phyloP scores from a whole-genome alignment of 2,113 vertebrate genomes.

The Apeltes quadracus region DNA sequence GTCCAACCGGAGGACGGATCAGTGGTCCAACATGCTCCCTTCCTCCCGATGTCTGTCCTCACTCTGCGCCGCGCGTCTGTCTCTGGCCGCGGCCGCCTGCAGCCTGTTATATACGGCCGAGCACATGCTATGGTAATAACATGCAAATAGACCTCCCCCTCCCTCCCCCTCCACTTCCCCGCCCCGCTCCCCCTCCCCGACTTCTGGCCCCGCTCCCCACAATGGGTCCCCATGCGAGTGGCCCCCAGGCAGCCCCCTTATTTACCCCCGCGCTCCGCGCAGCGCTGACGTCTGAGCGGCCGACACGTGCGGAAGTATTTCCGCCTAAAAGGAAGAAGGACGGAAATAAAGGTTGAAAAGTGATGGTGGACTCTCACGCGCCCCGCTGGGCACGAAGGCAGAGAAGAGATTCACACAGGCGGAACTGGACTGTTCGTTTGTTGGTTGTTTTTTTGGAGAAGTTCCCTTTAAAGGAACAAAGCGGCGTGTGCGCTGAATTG shows the following conservation, averaged over 20 bases:
- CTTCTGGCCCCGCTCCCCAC: conserved; percentile 91
- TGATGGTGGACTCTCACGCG: too few relatives aligned
- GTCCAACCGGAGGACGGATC: conserved; percentile 63
- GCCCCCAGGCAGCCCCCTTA: conserved; percentile 15
- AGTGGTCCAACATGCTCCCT: conserved; percentile 74
- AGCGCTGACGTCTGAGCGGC: conserved; percentile 10
- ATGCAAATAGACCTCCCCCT: conserved; percentile 87
- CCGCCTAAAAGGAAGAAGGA: neutral
- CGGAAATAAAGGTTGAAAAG: too few relatives aligned
- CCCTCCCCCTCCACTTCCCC: conserved; percentile 1
- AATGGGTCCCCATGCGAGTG: conserved; percentile 84
- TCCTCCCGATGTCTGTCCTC: conserved; percentile 74
- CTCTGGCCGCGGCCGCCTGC: conserved; percentile 83
- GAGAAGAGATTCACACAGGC: too few relatives aligned
- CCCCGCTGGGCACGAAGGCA: too few relatives aligned
- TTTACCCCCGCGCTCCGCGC: conserved; percentile 69
- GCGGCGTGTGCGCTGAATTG: conserved; percentile 1
- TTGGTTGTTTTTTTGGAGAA: too few relatives aligned
- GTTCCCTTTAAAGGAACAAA: too few relatives aligned
- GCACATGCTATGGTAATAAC: conserved; percentile 95
- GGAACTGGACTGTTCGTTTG: too few relatives aligned
- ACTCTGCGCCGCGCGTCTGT: conserved; percentile 80
- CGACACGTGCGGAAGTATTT: conserved; percentile 85
- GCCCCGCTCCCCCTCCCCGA: conserved; percentile 86
- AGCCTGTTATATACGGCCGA: conserved; percentile 91